Evolutionary conservation across 1,140 invertebrate genomes (phyloP).

Genomic region (Melipona quadrifasciata): DNA sequence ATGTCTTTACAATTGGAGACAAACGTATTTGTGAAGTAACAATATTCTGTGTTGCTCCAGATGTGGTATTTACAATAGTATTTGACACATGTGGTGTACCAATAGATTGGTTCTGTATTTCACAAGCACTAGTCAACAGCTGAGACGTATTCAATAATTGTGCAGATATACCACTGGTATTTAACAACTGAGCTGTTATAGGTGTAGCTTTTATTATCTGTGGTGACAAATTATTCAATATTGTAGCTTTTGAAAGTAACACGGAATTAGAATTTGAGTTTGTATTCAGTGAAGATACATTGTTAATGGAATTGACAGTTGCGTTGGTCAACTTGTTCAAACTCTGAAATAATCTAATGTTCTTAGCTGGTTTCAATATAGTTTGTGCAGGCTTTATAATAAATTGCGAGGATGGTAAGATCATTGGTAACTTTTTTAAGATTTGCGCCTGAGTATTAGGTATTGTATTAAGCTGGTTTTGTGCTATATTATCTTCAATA

Average conservation of each 20-base stretch:
- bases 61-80: conserved; percentile 53
- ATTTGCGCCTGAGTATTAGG: conserved; percentile 55
- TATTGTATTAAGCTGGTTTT: conserved; percentile 38
- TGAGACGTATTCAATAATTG: conserved; percentile 68
- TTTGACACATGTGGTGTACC: conserved; percentile 54
- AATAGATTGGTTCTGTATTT: conserved; percentile 51
- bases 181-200: conserved; percentile 69
- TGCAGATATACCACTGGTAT: conserved; percentile 69
- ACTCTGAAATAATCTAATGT: conserved; percentile 70
- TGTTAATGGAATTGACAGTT: conserved; percentile 37
- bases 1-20: conserved; percentile 57
- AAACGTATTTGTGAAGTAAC: conserved; percentile 63
- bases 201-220: conserved; percentile 66
- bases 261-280: conserved; percentile 67
- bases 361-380: conserved; percentile 70
- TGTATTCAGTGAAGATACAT: conserved; percentile 50
- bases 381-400: conserved; percentile 71
- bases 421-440: conserved; percentile 56
- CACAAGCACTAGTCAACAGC: conserved; percentile 57
- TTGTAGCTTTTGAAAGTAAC: conserved; percentile 71
- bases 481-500: conserved; percentile 37
- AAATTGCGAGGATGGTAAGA: conserved; percentile 64
- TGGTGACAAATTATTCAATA: conserved; percentile 72
- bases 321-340: conserved; percentile 59
- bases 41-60: conserved; percentile 63